Base-by-base conservation (phyloP, 1,140 invertebrate species). In the Caerostris darwini region DNA sequence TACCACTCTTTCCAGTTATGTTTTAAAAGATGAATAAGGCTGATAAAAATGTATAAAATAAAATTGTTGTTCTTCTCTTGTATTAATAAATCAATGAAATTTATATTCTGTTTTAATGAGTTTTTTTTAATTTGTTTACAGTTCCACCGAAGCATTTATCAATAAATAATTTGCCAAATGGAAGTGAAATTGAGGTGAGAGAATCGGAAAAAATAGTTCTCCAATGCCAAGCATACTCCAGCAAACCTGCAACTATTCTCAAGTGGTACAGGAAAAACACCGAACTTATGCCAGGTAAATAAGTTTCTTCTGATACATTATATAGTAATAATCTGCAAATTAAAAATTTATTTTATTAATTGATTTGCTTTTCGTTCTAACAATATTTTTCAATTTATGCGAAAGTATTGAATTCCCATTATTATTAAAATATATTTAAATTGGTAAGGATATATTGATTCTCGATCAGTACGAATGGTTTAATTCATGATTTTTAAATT, bases 221-320 rank as follows among this genome's bases (percentile, higher is more conserved):
- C 81, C 97, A 98, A 95, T 99, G 98, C 95, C 96, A 97, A 82
- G 98, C 98, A 77, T 97, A 97, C 95, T 98, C 98, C 95, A 97
- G 98, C 5, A 98, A 99, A 96, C 98, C 98, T 3, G 97, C 98
- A 17, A 98, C 98, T 10, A 97, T 97, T 95, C 98, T 99, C 88
- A 97, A 98, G 71, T 99, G 98, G 98, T 98, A 97, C 96, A 97
- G 98, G 94, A 98, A 98, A 91, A 95, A 95, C 59, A 95, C 85
- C 56, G 95, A 95, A 92, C 93, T 95, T 69, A 94, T 95, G 87
- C 92, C 95, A 56, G 95, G 95, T 95, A 94, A 93, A 94, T 77
- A 57, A n/a, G 54, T 82, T 34, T 64, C 19, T 54, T 12, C 71
- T 12, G 7, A n/a, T n/a, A 12, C n/a, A 12, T 10, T 64, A 10